Evolutionary conservation across 2,113 vertebrate genomes (phyloP).

Genomic region (Monopterus albus): DNA sequence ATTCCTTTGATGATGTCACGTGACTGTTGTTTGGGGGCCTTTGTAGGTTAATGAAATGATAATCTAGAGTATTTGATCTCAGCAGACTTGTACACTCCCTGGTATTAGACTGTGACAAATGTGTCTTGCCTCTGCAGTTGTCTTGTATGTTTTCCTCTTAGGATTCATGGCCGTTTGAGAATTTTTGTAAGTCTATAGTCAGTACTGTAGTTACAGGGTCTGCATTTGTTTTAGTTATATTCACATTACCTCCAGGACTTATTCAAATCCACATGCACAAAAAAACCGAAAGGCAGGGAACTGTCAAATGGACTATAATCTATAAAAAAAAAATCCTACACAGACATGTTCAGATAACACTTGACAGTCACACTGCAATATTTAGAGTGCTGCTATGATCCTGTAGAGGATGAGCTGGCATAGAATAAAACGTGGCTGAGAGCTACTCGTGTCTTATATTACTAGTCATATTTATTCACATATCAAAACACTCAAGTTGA

Average conservation of each 20-base stretch:
- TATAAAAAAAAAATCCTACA: too few relatives aligned
- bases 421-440: too few relatives aligned
- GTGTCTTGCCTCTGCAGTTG: constrained; percentile 11
- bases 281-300: too few relatives aligned
- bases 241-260: neutral
- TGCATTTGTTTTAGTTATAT: neutral
- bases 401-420: too few relatives aligned
- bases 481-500: too few relatives aligned
- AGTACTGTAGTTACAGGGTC: neutral
- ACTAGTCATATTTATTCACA: too few relatives aligned
- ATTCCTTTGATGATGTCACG: constrained; percentile 71
- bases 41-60: constrained; percentile 76
- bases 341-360: too few relatives aligned
- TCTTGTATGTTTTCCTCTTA: constrained; percentile 17
- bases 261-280: too few relatives aligned
- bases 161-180: neutral
- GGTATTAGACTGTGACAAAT: constrained; percentile 39
- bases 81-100: constrained; percentile 35
- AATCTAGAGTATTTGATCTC: constrained; percentile 71
- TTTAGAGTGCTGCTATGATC: too few relatives aligned
- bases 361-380: too few relatives aligned
- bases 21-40: constrained; percentile 63
- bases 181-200: neutral
- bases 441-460: too few relatives aligned
- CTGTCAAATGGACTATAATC: too few relatives aligned